phyloP scores from a whole-genome alignment of 2,113 vertebrate genomes.

The Chloroceryle aenea region DNA sequence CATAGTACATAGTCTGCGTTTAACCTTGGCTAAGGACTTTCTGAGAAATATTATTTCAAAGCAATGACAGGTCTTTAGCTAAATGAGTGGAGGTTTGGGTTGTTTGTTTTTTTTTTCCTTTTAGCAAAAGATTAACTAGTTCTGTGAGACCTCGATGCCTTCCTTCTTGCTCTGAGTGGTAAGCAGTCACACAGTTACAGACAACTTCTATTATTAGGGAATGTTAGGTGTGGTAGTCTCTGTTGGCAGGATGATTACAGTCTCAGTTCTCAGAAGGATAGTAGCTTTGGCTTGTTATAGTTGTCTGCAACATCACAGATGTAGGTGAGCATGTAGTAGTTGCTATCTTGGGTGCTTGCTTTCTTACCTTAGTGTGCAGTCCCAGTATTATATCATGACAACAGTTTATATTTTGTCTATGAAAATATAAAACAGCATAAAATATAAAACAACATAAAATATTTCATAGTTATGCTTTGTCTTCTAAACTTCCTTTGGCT shows the following conservation, averaged over 20 bases:
- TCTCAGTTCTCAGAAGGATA: not conserved
- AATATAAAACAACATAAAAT: slow-evolving; percentile 5
- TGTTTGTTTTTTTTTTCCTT: not conserved
- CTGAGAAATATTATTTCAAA: not conserved
- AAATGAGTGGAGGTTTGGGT: not conserved
- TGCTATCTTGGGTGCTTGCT: not conserved
- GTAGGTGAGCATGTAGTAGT: not conserved
- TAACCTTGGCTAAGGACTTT: not conserved
- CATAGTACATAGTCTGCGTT: not conserved
- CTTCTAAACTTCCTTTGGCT: slow-evolving; percentile 17
- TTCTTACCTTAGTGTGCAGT: not conserved
- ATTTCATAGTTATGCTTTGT: slow-evolving; percentile 5
- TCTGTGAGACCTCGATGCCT: not conserved
- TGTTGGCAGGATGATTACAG: not conserved
- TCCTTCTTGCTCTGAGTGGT: not conserved
- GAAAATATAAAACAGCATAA: not conserved
- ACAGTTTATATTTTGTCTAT: not conserved
- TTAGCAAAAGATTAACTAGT: not conserved
- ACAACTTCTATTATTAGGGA: not conserved
- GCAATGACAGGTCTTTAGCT: not conserved
- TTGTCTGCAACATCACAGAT: not conserved
- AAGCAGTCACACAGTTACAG: not conserved
- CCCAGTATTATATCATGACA: not conserved
- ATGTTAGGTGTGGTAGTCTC: not conserved
- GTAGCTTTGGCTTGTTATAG: not conserved